phyloP scores from a whole-genome alignment of 1,140 invertebrate genomes.

The Ostrea denselamellosa region DNA sequence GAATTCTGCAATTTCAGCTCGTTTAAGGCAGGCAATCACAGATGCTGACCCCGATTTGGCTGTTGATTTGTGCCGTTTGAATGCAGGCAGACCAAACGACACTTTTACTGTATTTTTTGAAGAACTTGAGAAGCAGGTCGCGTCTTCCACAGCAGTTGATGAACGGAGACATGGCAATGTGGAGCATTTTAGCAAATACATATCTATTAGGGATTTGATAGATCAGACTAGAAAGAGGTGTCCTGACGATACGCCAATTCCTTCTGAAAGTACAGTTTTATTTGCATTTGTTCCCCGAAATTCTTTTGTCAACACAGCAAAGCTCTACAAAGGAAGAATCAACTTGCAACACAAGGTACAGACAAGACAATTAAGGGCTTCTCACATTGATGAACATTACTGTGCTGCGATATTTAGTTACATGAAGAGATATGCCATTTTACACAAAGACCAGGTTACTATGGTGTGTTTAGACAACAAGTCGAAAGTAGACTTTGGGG shows the following conservation, averaged over 20 bases:
- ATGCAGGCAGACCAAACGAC: background rate
- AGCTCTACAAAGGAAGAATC: constrained; percentile 53
- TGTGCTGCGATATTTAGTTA: constrained; percentile 58
- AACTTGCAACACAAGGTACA: constrained; percentile 60
- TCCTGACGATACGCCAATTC: constrained; percentile 44
- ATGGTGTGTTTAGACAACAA: no score
- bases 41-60: no score
- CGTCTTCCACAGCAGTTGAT: constrained; percentile 55
- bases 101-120: constrained; percentile 46
- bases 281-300: constrained; percentile 54
- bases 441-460: no score
- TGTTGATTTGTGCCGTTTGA: no score
- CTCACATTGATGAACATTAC: constrained; percentile 60
- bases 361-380: constrained; percentile 49
- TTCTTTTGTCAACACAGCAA: background rate
- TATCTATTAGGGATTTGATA: constrained; percentile 53
- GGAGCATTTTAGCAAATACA: constrained; percentile 51
- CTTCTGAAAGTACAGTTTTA: constrained; percentile 52
- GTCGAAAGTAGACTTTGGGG: no score
- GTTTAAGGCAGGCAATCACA: no score
- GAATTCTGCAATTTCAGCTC: no score
- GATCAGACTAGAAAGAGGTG: background rate
- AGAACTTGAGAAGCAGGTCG: background rate
- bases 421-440: constrained; percentile 53
- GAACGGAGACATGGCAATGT: constrained; percentile 51